Base-by-base conservation (phyloP, 2,888 invertebrate genomes). In the Lasioglossum calceatum region DNA sequence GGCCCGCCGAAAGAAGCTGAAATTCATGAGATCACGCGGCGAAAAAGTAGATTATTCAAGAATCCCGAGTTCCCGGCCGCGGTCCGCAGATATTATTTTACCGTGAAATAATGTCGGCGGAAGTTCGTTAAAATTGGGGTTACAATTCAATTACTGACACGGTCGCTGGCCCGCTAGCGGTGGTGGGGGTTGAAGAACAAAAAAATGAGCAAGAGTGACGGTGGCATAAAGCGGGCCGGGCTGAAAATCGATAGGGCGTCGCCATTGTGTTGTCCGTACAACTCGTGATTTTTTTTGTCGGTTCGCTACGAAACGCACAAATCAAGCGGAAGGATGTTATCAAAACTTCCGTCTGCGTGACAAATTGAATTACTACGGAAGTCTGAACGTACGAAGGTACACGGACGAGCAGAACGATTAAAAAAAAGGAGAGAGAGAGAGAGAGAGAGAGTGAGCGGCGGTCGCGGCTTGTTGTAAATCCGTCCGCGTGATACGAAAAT, bases 271-370 rank as follows among this genome's bases (percentile, higher is more conserved):
- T 39, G 77, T 36, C 61, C 82, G 74, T 78, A 64, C n/a, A 70
- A 77, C 32, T 73, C 32, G 39, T 79, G 67, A 87, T 81, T 88
- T 88, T 90, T 79, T 83, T 76, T 79, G 58, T 71, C 78, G 47
- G 36, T 54, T 32, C 61, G 39, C 58, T 61, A 70, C 89, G 85
- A 86, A 87, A 84, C 89, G 85, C 87, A 90, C 91, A 91, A 91
- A 91, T 91, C 91, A 91, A 91, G 90, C 92, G 92, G 92, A 91
- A 90, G 91, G 89, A 91, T 92, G 91, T 89, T 91, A 91, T 92
- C 91, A 91, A 91, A 91, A 91, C 91, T 91, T 91, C 91, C 91
- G 91, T 91, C 92, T 91, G 91, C 87, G 91, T 91, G 91, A 91
- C 92, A 91, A 91, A 91, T 91, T 91, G 91, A 91, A 91, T 91